These are phyloP conservation scores for Melanogrammus aeglefinus DNA, from an alignment of 2,797 vertebrate genomes.

Conservation along the genomic window DNA sequence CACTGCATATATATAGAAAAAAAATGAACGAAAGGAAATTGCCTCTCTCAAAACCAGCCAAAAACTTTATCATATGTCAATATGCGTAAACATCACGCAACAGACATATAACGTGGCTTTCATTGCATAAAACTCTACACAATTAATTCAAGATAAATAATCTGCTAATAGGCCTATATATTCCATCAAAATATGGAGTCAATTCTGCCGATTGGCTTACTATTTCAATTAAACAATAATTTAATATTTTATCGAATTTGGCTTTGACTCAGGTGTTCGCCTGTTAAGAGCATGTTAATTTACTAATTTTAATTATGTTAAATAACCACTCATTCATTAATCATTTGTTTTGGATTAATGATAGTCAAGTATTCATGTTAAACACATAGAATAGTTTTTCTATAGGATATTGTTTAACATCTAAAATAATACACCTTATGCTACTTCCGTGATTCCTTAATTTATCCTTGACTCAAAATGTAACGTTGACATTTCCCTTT, in stretches of 20 bases:
- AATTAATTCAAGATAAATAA: not conserved
- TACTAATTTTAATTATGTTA: not conserved
- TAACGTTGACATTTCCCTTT: not conserved
- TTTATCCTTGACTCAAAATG: not conserved
- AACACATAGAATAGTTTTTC: not conserved
- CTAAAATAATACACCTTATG: not conserved
- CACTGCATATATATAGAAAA: slow-evolving; percentile 52
- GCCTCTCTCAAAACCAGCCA: not conserved
- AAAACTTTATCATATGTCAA: not conserved
- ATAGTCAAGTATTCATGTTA: not conserved
- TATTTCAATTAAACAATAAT: not conserved
- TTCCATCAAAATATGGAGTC: not conserved
- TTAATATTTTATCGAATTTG: not conserved
- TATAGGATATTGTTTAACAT: not conserved
- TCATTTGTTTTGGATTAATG: not conserved
- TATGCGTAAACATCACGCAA: not conserved
- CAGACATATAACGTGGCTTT: not conserved
- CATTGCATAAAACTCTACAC: not conserved
- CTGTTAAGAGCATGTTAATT: not conserved
- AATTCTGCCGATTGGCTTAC: not conserved
- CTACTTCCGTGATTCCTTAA: not conserved
- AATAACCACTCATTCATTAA: not conserved
- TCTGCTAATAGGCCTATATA: not conserved
- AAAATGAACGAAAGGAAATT: slow-evolving; percentile 25
- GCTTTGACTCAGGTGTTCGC: not conserved